These are phyloP conservation scores for Epinephelus lanceolatus DNA, from an alignment of 2,113 vertebrate genomes.

Conservation along the genomic window DNA sequence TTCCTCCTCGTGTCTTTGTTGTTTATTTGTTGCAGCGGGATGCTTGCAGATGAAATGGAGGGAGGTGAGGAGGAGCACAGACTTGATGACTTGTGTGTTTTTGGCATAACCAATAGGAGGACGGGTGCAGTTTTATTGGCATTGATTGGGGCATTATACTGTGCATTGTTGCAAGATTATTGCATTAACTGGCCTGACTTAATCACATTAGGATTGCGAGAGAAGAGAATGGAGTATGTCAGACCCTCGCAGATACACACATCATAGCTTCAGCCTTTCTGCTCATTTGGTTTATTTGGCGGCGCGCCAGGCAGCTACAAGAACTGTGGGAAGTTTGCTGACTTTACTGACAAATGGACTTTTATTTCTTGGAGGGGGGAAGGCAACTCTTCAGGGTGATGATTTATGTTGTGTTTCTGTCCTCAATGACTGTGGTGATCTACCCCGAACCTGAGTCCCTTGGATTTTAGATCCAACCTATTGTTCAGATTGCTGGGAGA, in stretches of 20 bases:
- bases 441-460: conserved; percentile 25
- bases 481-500: conserved; percentile 52
- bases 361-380: conserved; percentile 62
- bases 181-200: conserved; percentile 79
- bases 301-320: conserved; percentile 50
- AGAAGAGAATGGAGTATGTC: conserved; percentile 76
- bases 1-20: background rate
- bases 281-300: conserved; percentile 68
- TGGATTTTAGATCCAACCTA: conserved; percentile 50
- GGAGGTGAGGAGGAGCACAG: conserved; percentile 43
- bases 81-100: conserved; percentile 72
- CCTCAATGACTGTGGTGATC: conserved; percentile 52
- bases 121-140: conserved; percentile 74
- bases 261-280: conserved; percentile 63
- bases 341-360: conserved; percentile 76
- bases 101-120: conserved; percentile 57
- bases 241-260: conserved; percentile 70
- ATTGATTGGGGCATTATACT: conserved; percentile 81
- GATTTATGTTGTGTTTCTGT: conserved; percentile 80
- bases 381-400: conserved; percentile 66
- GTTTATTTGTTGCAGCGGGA: conserved; percentile 14
- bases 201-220: conserved; percentile 80
- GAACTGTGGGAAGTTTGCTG: conserved; percentile 76
- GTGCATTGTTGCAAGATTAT: conserved; percentile 80
- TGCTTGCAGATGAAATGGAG: conserved; percentile 8